phyloP scores from a whole-genome alignment of 37 sponge, comb jelly and placozoan species.

The Petrosia ficiformis region DNA sequence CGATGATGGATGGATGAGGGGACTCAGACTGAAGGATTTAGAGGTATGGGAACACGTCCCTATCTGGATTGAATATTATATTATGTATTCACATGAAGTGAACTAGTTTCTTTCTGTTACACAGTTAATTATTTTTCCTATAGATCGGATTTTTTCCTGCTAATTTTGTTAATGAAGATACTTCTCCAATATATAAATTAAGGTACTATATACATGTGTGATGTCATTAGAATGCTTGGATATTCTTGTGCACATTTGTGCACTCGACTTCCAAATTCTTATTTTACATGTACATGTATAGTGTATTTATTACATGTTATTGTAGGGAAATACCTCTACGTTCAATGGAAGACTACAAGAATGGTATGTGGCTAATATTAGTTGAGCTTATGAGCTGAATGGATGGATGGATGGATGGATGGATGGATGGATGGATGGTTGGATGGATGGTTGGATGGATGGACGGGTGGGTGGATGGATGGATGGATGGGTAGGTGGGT shows the following conservation, averaged over 20 bases:
- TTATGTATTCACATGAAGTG: neutral
- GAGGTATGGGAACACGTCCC: slow-evolving; percentile 33
- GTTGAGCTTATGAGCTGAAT: neutral
- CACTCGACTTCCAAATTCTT: neutral
- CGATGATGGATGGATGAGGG: slow-evolving; percentile 88
- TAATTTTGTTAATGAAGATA: slow-evolving; percentile 45
- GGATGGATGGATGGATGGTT: too few relatives aligned
- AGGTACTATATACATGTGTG: slow-evolving; percentile 30
- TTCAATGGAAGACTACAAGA: neutral
- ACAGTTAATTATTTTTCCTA: neutral
- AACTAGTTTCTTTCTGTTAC: neutral
- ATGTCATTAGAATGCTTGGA: neutral
- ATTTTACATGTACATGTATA: neutral
- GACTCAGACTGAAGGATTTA: slow-evolving; percentile 51
- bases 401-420: too few relatives aligned
- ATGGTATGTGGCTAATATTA: neutral
- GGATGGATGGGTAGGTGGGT: too few relatives aligned
- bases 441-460: too few relatives aligned
- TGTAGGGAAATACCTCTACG: slow-evolving; percentile 1
- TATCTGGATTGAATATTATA: too few relatives aligned
- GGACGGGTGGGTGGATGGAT: too few relatives aligned
- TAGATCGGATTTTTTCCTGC: slow-evolving; percentile 86
- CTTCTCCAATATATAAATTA: slow-evolving; percentile 63
- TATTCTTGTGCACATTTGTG: neutral
- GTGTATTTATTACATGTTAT: neutral